Conservation (phyloP, 2,113 vertebrate species). For the Pelecanus crispus region DNA sequence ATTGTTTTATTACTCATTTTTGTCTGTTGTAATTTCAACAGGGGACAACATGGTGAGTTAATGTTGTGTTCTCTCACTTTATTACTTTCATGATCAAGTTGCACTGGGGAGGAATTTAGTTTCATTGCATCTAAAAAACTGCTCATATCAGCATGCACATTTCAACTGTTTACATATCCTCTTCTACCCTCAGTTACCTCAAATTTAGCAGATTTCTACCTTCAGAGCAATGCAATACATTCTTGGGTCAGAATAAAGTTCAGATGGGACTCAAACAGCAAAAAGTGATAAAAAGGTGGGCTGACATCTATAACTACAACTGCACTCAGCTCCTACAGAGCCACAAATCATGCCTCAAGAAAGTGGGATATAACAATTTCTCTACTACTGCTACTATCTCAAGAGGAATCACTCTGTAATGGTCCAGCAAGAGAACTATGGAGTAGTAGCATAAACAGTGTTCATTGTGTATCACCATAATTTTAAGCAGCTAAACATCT, state of each 20-base stretch:
- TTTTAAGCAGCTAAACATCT: neutral
- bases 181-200: neutral
- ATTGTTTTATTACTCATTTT: conserved; percentile 14
- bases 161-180: neutral
- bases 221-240: neutral
- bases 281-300: neutral
- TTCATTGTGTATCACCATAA: neutral
- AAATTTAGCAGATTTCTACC: neutral
- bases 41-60: neutral
- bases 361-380: neutral
- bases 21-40: conserved; percentile 2
- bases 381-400: neutral
- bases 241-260: neutral
- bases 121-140: neutral
- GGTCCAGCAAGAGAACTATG: neutral
- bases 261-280: neutral
- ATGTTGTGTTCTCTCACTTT: conserved; percentile 24
- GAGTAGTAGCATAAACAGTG: neutral
- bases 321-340: neutral
- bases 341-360: neutral
- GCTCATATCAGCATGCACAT: neutral
- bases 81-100: conserved; percentile 29
- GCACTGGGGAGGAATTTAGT: neutral
- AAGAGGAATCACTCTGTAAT: neutral
- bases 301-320: neutral